These are phyloP conservation scores for Volucella inflata DNA, from an alignment of 2,888 invertebrate genomes.

Conservation along the genomic window DNA sequence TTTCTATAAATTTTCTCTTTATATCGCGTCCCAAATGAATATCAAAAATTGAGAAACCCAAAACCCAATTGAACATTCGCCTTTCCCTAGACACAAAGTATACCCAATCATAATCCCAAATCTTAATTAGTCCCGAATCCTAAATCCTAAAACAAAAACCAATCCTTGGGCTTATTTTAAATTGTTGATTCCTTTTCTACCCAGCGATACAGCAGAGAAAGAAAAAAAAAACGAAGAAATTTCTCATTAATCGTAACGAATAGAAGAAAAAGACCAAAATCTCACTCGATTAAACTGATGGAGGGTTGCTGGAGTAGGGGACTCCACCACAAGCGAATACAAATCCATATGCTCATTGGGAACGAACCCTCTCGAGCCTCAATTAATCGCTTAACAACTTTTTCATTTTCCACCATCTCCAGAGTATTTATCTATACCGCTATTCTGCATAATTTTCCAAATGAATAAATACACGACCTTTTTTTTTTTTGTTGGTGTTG, in stretches of 20 bases:
- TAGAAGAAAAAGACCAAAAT: conserved; percentile 30
- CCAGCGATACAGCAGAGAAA: not conserved
- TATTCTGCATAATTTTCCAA: conserved; percentile 75
- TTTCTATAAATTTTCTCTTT: too few species aligned
- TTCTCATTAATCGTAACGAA: conserved; percentile 55
- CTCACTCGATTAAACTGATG: conserved; percentile 48
- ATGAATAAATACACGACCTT: conserved; percentile 72
- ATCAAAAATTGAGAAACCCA: too few species aligned
- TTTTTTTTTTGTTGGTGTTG: conserved; percentile 11
- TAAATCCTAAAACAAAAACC: conserved; percentile 22
- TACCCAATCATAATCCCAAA: conserved; percentile 54
- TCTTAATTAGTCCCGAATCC: conserved; percentile 55
- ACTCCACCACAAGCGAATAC: not conserved
- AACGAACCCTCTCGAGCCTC: conserved; percentile 59
- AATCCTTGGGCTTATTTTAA: conserved; percentile 38
- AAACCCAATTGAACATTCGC: too few species aligned
- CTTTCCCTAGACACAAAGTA: conserved; percentile 7
- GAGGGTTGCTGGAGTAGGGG: not conserved
- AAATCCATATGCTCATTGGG: conserved; percentile 65
- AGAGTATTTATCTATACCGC: conserved; percentile 55
- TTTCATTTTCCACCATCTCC: conserved; percentile 61
- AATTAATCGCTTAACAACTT: conserved; percentile 73
- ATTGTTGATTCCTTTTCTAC: conserved; percentile 21
- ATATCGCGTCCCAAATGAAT: too few species aligned
- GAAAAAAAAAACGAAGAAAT: conserved; percentile 16